Evolutionary conservation across 35 echinoderm and acorn worm genomes (phyloP).

Genomic region (Strongylocentrotus purpuratus): DNA sequence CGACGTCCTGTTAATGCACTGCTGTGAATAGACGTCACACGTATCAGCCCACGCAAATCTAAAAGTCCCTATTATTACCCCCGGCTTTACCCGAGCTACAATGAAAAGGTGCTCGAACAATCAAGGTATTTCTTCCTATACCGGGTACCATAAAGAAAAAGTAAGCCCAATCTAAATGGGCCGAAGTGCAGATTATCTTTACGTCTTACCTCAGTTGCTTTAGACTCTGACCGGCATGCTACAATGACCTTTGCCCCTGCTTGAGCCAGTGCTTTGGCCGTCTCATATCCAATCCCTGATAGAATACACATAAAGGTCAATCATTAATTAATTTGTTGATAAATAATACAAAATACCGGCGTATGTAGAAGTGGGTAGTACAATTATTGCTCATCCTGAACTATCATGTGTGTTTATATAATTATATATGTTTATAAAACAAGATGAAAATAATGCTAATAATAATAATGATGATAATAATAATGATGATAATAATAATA

Average conservation of each 20-base stretch:
- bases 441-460: neutral
- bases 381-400: too few species aligned
- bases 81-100: too few species aligned
- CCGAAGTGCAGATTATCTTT: neutral
- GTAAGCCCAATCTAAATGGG: too few species aligned
- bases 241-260: constrained; percentile 62
- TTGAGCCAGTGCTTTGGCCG: constrained; percentile 59
- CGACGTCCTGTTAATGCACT: too few species aligned
- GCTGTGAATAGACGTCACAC: too few species aligned
- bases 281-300: constrained; percentile 80
- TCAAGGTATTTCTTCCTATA: too few species aligned
- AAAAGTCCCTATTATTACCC: too few species aligned
- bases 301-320: neutral
- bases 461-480: neutral
- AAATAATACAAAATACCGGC: neutral
- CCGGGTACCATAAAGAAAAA: too few species aligned
- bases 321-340: neutral
- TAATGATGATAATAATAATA: neutral
- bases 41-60: too few species aligned
- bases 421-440: neutral
- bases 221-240: constrained; percentile 68
- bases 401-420: too few species aligned
- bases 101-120: too few species aligned
- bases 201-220: constrained; percentile 60
- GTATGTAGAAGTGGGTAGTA: too few species aligned